Conservation (phyloP, 2,797 vertebrate species). For the Rachycentron canadum region DNA sequence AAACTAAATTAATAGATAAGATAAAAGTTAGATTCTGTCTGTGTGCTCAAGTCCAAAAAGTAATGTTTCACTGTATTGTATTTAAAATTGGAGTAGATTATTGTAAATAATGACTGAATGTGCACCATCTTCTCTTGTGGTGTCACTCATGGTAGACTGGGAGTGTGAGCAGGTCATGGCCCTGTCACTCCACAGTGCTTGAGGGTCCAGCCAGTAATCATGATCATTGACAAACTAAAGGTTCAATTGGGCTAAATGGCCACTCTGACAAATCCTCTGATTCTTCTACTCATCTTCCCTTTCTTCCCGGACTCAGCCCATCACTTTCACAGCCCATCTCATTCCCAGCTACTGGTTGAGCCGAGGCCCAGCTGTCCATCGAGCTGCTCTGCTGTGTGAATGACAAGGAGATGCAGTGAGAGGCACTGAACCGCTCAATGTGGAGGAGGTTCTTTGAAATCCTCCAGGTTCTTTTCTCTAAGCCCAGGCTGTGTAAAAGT, state of each 20-base stretch:
- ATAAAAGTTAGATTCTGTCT: no score
- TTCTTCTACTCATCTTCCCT: slow-evolving; percentile 60
- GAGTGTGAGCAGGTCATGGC: slow-evolving; percentile 46
- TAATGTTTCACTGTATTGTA: no score
- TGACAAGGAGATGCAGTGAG: slow-evolving; percentile 80
- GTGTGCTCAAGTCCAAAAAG: no score
- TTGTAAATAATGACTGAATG: background rate
- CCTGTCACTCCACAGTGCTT: slow-evolving; percentile 46
- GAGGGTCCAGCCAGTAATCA: slow-evolving; percentile 70
- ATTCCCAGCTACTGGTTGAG: slow-evolving; percentile 66
- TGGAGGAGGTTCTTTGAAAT: slow-evolving; percentile 80
- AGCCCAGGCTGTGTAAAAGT: slow-evolving; percentile 78
- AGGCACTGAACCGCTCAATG: slow-evolving; percentile 78
- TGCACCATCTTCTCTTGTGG: slow-evolving; percentile 6
- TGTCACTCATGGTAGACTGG: slow-evolving; percentile 17
- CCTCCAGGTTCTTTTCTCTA: slow-evolving; percentile 81
- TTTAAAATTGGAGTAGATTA: no score
- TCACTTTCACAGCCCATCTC: slow-evolving; percentile 74
- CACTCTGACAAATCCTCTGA: slow-evolving; percentile 60
- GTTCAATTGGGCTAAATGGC: slow-evolving; percentile 67
- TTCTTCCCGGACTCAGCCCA: slow-evolving; percentile 63
- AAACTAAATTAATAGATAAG: background rate
- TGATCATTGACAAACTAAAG: slow-evolving; percentile 74
- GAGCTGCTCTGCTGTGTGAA: slow-evolving; percentile 77
- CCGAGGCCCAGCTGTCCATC: slow-evolving; percentile 80